Base-by-base conservation (phyloP, 1,140 invertebrate species). In the Atta cephalotes region DNA sequence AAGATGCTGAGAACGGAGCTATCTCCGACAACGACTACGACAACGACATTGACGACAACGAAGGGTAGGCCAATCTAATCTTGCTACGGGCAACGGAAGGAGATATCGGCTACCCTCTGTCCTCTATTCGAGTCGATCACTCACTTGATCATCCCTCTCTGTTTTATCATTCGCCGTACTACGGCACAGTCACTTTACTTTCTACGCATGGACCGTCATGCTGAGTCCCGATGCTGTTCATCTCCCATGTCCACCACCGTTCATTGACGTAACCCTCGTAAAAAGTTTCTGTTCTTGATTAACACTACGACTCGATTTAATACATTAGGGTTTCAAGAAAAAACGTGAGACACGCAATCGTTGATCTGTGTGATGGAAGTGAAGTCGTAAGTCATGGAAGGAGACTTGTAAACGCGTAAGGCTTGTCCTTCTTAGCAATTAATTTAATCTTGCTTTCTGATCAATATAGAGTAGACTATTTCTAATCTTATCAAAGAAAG, bases 21-120 rank as follows among this genome's bases (percentile, higher is more conserved):
- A 84, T 84, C 80, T 84, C 39, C 56, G 77, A 80, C 72, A 68
- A 87, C 35, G 77, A 58, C 39, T 60, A 68, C 66, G 14, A 76
- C 28, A 45, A 79, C 28, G 49, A 66, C 77, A 18, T 65, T 39
- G 60, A 53, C 78, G 90, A 85, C 68, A 77, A 77, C 77, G 76
- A 82, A 91, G 79, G 84, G 91, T 87, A 87, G 92, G 90, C 70
- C 93, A 94, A 94, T 94, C 93, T 94, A 94, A 94, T 94, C 91
- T 94, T 76, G 91, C 91, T 91, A 84, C 62, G 60, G 87, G 90
- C 88, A 78, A 86, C 84, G 87, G 88, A 89, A 91, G 87, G 31
- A 84, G 85, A 87, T 88, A 90, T 80, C 56, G 25, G 39, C 71
- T 21, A 68, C 58, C 74, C 87, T 85, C 85, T 87, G 78, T 85